Conservation (phyloP, 1,140 invertebrate species). For the Trichoplusia ni region DNA sequence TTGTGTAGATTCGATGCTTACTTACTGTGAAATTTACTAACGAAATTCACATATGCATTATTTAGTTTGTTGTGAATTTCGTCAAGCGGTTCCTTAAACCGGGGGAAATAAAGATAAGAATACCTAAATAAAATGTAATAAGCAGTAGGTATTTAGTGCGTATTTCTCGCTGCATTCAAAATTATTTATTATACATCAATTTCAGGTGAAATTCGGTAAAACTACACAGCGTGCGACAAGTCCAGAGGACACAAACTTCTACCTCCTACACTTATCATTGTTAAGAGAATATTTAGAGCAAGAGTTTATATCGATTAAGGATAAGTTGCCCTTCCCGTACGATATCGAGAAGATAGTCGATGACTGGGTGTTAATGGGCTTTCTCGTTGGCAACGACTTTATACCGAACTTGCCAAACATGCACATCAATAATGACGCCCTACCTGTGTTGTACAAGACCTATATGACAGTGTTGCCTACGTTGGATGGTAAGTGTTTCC, state of each 20-base stretch:
- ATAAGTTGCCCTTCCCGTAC: constrained; percentile 86
- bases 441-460: constrained; percentile 92
- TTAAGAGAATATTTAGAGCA: constrained; percentile 96
- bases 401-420: constrained; percentile 96
- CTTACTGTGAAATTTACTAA: too few species aligned
- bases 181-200: constrained; percentile 25
- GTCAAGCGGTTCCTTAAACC: too few species aligned
- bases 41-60: too few species aligned
- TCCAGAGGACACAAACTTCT: constrained; percentile 96
- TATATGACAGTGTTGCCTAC: constrained; percentile 94
- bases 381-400: constrained; percentile 98
- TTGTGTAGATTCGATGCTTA: too few species aligned
- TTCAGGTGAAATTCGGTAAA: constrained; percentile 87
- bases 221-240: constrained; percentile 83
- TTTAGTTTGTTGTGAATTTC: too few species aligned
- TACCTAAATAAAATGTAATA: too few species aligned
- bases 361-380: constrained; percentile 95
- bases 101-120: too few species aligned
- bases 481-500: constrained; percentile 87
- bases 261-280: constrained; percentile 94
- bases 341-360: constrained; percentile 91
- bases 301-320: constrained; percentile 92
- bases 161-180: background rate
- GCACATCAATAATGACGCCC: constrained; percentile 94
- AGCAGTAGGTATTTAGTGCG: too few species aligned